Evolutionary conservation across 2,113 vertebrate species (phyloP).

Genomic region (Telmatochromis sp.): DNA sequence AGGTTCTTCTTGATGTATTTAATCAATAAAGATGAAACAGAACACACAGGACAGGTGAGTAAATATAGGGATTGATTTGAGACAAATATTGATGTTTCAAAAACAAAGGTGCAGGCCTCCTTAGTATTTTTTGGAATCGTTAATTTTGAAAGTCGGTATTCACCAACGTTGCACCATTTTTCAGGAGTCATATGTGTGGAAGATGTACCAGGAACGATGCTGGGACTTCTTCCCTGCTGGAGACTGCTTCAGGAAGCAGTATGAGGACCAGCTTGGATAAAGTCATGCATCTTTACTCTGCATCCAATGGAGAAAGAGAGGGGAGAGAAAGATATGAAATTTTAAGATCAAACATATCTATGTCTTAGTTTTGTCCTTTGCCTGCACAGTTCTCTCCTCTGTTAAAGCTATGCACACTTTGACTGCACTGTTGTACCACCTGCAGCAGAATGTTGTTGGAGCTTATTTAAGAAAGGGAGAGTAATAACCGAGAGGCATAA

Average conservation of each 20-base stretch:
- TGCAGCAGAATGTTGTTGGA: constrained; percentile 6
- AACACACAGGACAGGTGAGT: constrained; percentile 90
- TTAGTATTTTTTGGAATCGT: background rate
- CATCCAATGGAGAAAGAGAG: background rate
- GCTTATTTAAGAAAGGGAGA: background rate
- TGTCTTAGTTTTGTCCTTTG: constrained; percentile 18
- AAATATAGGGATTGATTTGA: background rate
- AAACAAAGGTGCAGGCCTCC: background rate
- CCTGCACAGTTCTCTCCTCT: constrained; percentile 28
- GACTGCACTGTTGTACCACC: constrained; percentile 24
- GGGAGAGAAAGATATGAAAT: background rate
- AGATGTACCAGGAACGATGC: constrained; percentile 89
- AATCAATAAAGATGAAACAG: constrained; percentile 92
- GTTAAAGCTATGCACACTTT: constrained; percentile 52
- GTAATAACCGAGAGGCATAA: background rate
- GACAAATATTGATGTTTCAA: background rate
- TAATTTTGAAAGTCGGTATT: background rate
- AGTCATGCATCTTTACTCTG: background rate
- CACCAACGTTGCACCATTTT: background rate
- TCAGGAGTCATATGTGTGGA: constrained; percentile 92
- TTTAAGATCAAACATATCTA: background rate
- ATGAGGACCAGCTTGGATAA: constrained; percentile 89
- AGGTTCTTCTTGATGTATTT: constrained; percentile 97
- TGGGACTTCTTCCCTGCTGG: constrained; percentile 93
- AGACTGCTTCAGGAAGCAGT: constrained; percentile 91